Conservation (phyloP, 2,888 invertebrate genomes). For the Nomada ruficornis region DNA sequence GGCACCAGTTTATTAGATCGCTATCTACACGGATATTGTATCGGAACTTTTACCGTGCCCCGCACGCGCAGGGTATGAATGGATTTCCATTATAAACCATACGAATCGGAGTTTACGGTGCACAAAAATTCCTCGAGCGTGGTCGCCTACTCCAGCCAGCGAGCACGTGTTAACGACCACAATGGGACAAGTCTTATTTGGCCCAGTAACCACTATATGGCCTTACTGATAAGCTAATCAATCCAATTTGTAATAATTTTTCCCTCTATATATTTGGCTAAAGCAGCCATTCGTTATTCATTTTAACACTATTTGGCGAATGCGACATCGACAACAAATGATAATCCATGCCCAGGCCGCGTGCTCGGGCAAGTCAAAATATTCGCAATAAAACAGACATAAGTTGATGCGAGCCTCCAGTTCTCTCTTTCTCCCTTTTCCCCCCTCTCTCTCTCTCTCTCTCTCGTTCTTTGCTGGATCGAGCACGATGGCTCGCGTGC, state of each 20-base stretch:
- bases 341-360: background rate
- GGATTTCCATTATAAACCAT: conserved; percentile 36
- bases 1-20: conserved; percentile 17
- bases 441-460: background rate
- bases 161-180: conserved; percentile 1
- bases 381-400: conserved; percentile 23
- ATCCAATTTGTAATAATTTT: too few species aligned
- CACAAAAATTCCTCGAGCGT: conserved; percentile 3
- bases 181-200: background rate
- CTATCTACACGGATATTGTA: conserved; percentile 18
- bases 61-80: conserved; percentile 35
- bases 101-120: conserved; percentile 38
- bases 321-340: conserved; percentile 9
- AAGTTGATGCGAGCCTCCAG: conserved; percentile 2
- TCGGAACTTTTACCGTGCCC: conserved; percentile 34
- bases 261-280: too few species aligned
- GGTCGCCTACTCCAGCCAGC: background rate
- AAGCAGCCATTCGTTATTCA: background rate
- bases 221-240: background rate
- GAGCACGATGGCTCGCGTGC: conserved; percentile 44
- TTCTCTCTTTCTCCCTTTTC: background rate
- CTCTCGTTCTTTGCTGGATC: conserved; percentile 9
- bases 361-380: conserved; percentile 23
- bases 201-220: background rate
- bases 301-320: background rate